Evolutionary conservation across 2,797 vertebrate genomes (phyloP), one percentile per base, ranked within the genome.

Genomic region (Monodelphis domestica): DNA sequence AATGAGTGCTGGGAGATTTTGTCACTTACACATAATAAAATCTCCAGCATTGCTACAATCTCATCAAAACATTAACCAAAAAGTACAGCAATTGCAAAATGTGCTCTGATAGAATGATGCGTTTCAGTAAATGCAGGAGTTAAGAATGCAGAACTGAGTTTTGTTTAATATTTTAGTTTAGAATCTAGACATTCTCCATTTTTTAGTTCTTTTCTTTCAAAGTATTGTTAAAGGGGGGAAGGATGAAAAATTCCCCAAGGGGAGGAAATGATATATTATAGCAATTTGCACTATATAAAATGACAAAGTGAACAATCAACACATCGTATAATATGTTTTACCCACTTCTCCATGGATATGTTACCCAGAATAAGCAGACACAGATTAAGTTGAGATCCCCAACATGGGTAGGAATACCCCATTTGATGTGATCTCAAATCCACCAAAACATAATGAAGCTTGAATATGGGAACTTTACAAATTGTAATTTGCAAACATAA

Each of bases 1-100:
- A 94, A 21, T 89, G 93, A 87, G 63, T 50, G 95, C 70, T 93
- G 94, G 97, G 78, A 89, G 91, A 21, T 63, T 9, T 84, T 50
- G 70, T 84, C 54, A 54, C 54, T 63, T 88, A 3, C 91, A 89
- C 90, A 54, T 91, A 94, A 91, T 38, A 90, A 88, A 95, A 91
- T 12, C 89, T 87, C 70, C 0, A 90, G 17, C 57, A 93, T 5
- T 87, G 63, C 93, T 95, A 57, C 51, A 78, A 94, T 90, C 55
- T 94, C 45, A 54, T 87, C 51, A 87, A 87, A 78, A 78, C 91
- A 88, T 78, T 92, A 95, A 88, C 90, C 89, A 21, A 51, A 63
- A 55, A 94, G 12, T 29, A 84, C 90, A 97, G 93, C 38, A 54
- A 10, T 3, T 94, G 53, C 38, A 24, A 53, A 78, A 24, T 87